phyloP scores from a whole-genome alignment of 1,140 invertebrate species.

The Aculops lycopersici region DNA sequence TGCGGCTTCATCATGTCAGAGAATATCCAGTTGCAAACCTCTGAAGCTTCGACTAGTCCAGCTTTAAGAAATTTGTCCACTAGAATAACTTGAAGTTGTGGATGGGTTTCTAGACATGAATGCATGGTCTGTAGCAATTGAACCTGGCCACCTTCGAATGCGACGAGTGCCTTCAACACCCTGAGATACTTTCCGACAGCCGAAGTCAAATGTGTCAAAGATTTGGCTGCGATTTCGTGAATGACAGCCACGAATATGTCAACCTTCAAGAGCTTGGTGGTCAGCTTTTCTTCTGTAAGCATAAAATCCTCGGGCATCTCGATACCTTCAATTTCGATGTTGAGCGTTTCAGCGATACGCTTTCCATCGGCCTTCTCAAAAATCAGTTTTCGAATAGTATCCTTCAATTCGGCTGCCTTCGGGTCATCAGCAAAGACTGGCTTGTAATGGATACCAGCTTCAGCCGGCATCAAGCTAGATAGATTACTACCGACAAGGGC shows the following conservation, averaged over 20 bases:
- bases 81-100: conserved; percentile 40
- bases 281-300: conserved; percentile 18
- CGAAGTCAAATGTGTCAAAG: conserved; percentile 87
- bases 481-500: conserved; percentile 69
- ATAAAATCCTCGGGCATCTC: not conserved
- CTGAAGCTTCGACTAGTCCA: conserved; percentile 75
- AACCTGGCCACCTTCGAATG: conserved; percentile 78
- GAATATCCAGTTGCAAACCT: conserved; percentile 94
- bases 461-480: conserved; percentile 39
- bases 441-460: conserved; percentile 19
- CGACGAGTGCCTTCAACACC: conserved; percentile 57
- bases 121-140: conserved; percentile 68
- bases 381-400: not conserved
- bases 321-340: not conserved
- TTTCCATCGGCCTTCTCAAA: not conserved
- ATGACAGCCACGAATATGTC: conserved; percentile 85
- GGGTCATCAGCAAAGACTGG: conserved; percentile 28
- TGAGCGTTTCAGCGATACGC: not conserved
- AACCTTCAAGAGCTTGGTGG: conserved; percentile 64
- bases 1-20: conserved; percentile 72
- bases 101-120: conserved; percentile 70
- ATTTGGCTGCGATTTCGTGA: conserved; percentile 68
- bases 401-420: conserved; percentile 17
- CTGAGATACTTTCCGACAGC: conserved; percentile 48
- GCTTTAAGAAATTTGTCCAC: conserved; percentile 91